Evolutionary conservation across 1,140 invertebrate species (phyloP).

Genomic region (Ceratosolen solmsi): DNA sequence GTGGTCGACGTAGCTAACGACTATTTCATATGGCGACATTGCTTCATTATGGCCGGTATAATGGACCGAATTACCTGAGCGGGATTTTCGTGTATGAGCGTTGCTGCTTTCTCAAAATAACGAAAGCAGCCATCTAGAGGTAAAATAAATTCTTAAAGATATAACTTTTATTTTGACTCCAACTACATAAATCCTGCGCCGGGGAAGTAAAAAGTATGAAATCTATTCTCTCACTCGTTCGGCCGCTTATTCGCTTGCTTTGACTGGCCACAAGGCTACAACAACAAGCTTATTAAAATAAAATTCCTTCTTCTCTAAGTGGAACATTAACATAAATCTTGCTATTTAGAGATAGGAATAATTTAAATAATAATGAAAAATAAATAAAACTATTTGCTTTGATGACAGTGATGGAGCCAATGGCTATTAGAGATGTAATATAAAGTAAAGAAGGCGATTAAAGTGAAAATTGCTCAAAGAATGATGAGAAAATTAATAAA

Average conservation of each 20-base stretch:
- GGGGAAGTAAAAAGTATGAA: neutral
- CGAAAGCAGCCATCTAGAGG: neutral
- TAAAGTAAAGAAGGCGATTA: neutral
- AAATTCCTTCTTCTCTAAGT: neutral
- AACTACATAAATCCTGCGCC: neutral
- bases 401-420: neutral
- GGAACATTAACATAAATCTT: neutral
- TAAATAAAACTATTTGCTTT: neutral
- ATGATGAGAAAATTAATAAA: neutral
- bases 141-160: neutral
- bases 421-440: neutral
- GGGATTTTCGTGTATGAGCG: neutral
- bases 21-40: neutral
- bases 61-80: neutral
- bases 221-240: neutral
- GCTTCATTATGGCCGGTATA: neutral
- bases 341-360: neutral
- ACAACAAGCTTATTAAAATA: neutral
- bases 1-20: neutral
- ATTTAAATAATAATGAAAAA: neutral
- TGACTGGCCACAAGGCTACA: neutral
- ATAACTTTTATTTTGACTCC: constrained; percentile 2
- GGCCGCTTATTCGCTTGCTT: neutral
- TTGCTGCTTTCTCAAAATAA: neutral
- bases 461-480: neutral